Conservation (phyloP, 53 echinoderm and acorn worm species). For the Temnopleurus reevesii region DNA sequence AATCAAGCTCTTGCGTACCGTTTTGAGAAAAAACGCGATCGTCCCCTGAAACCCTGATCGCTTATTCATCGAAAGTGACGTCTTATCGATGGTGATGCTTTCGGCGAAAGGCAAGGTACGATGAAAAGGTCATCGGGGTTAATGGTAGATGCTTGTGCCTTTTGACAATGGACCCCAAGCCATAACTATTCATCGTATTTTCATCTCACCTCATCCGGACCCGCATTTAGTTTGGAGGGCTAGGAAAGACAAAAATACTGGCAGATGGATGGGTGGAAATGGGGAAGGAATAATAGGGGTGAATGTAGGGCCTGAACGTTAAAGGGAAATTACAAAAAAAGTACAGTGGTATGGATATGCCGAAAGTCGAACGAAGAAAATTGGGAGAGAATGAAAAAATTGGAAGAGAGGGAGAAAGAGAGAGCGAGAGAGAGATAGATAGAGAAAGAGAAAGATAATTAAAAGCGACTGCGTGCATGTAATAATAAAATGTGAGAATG, state of each 20-base stretch:
- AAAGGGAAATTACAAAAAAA: no score
- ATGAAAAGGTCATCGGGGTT: not conserved
- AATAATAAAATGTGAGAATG: no score
- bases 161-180: not conserved
- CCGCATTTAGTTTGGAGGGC: no score
- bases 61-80: not conserved
- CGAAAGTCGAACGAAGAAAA: not conserved
- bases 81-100: not conserved
- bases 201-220: not conserved
- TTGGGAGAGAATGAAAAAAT: not conserved
- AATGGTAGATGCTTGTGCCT: conserved; percentile 13
- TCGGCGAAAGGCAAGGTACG: not conserved
- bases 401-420: not conserved
- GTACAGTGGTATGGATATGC: not conserved
- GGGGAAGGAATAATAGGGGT: no score
- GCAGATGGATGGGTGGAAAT: no score
- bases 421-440: not conserved
- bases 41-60: no score
- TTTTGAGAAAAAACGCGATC: no score
- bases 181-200: conserved; percentile 12
- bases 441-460: no score
- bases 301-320: no score
- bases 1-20: no score
- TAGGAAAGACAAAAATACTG: no score
- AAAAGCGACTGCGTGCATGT: no score